Evolutionary conservation across 2,888 invertebrate genomes (phyloP), one percentile per base, ranked within the genome.

Genomic region (Xestia sexstrigata): DNA sequence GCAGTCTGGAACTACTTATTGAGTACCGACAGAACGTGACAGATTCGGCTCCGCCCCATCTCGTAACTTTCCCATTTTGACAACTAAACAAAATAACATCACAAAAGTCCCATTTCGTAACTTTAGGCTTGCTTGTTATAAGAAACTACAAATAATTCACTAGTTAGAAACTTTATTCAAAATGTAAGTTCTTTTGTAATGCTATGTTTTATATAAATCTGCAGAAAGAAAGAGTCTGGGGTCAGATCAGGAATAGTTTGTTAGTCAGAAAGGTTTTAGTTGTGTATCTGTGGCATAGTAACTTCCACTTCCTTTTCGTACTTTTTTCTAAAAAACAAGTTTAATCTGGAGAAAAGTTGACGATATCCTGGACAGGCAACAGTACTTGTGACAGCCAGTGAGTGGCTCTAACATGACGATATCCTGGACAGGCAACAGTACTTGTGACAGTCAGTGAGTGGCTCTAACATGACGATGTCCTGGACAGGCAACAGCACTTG

Each of bases 21-120:
- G 26, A 17, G 60, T 17, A 17, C 69, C 52, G 62, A 63, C 49
- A 17, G 8, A 13, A 39, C 49, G 70, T 81, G 82, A 81, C 74
- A 55, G 47, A 52, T 13, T 60, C n/a, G n/a, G n/a, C n/a, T n/a
- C n/a, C n/a, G n/a, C n/a, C n/a, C n/a, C n/a, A n/a, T n/a, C n/a
- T n/a, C n/a, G n/a, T n/a, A n/a, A n/a, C n/a, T n/a, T n/a, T n/a
- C n/a, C n/a, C n/a, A n/a, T n/a, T n/a, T n/a, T n/a, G n/a, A n/a
- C n/a, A n/a, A n/a, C n/a, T n/a, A n/a, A n/a, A n/a, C n/a, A n/a
- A n/a, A n/a, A n/a, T n/a, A n/a, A n/a, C n/a, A n/a, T n/a, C n/a
- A n/a, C n/a, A n/a, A n/a, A n/a, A n/a, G n/a, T n/a, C n/a, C n/a
- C n/a, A n/a, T n/a, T n/a, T n/a, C 2, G 45, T 67, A 17, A 9